These are phyloP conservation scores for Setipinna tenuifilis DNA, from an alignment of 2,797 vertebrate species.

Conservation along the genomic window DNA sequence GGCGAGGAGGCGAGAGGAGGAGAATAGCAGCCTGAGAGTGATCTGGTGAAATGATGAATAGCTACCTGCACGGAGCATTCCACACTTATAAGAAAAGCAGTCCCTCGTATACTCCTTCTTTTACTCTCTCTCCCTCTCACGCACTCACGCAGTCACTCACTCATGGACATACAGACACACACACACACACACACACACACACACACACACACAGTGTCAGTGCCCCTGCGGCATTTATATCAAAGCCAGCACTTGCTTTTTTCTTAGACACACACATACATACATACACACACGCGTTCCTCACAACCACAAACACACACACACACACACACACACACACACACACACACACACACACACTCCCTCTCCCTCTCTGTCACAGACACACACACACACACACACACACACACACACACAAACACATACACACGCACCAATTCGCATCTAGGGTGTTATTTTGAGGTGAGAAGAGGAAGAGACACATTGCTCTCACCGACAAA, in stretches of 20 bases:
- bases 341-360: slow-evolving; percentile 21
- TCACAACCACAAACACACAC: neutral
- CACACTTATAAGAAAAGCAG: neutral
- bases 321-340: neutral
- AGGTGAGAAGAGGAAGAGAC: slow-evolving; percentile 1
- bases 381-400: neutral
- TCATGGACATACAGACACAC: neutral
- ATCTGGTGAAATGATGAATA: slow-evolving; percentile 1
- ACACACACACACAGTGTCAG: neutral
- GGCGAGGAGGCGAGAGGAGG: neutral
- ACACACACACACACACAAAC: neutral
- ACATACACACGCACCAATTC: neutral
- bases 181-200: slow-evolving; percentile 23
- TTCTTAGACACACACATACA: neutral
- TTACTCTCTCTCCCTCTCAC: neutral
- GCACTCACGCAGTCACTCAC: neutral
- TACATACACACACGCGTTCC: neutral
- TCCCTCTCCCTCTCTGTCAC: too few species aligned
- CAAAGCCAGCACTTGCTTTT: neutral
- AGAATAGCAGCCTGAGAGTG: neutral
- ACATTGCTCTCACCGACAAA: neutral
- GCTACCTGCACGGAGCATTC: neutral
- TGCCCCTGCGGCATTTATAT: slow-evolving; percentile 19
- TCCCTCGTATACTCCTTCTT: neutral
- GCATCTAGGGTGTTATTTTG: neutral